Evolutionary conservation across 2,888 invertebrate species (phyloP), one percentile per base, ranked within the genome.

Genomic region (Clostera curtula): DNA sequence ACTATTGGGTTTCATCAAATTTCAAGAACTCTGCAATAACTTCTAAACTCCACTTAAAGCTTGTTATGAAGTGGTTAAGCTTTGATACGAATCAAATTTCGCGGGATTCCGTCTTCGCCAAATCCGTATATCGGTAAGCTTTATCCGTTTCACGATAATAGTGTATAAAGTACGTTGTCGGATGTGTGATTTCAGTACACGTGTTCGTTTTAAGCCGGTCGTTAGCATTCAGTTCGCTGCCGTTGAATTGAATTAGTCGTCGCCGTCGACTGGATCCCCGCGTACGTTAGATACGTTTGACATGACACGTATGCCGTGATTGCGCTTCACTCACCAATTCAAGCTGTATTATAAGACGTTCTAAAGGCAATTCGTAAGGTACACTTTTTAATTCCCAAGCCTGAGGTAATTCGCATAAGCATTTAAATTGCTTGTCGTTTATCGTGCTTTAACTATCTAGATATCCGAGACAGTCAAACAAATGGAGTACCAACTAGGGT

Each of bases 171-270:
- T 41, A 33, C 40, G 42, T 36, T 41, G 33, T 36, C 29, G 38
- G 39, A 44, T 53, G 40, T 50, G 48, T 43, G 45, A 55, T 52
- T 54, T 52, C 42, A 45, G 39, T 37, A 46, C 43, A 47, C 52
- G 47, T 54, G 55, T 44, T 54, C 50, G 52, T 51, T 51, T 54
- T 51, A 54, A 54, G 51, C 43, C 33, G 36, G 43, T 53, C 49
- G 52, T 64, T 62, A 57, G 57, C 53, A 64, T 63, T 64, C 61
- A 43, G 61, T 48, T 48, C 55, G 43, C 43, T 45, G 41, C 40
- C 38, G 31, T 30, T 43, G 48, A 51, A 62, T 64, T 64, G 60
- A 63, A 63, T 64, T 62, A 64, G 56, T 47, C 56, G 42, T 35
- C 36, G 35, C 34, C 49, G 44, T 47, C 51, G 49, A 43, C 43